A percentile compares a stretch with the other conserved stretches of the same genome.
These are phyloP conservation scores for Octomys mimax DNA, from an alignment of 2,797 vertebrate genomes.

Conservation along the genomic window DNA sequence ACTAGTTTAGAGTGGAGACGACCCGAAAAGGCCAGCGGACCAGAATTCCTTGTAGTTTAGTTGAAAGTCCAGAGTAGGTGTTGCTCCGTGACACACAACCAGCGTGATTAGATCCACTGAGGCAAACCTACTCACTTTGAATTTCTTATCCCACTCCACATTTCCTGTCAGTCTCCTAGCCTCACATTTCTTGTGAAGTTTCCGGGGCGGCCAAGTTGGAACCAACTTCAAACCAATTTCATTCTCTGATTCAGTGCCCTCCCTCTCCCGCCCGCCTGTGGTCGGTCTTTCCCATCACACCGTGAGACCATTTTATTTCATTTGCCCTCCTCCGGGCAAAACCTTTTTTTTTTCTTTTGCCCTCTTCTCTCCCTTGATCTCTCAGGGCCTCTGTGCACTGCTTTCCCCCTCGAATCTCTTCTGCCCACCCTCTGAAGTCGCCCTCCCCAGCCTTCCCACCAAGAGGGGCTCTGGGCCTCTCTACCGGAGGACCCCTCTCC, in stretches of 20 bases:
- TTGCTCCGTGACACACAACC: slow-evolving; percentile 13
- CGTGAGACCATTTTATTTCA: neutral
- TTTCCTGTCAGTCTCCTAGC: neutral
- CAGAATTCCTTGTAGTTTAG: slow-evolving; percentile 27
- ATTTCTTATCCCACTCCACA: slow-evolving; percentile 15
- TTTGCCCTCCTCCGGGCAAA: neutral
- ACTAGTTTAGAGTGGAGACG: neutral
- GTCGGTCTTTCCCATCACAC: slow-evolving; percentile 16
- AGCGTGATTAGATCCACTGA: neutral
- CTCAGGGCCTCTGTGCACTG: neutral
- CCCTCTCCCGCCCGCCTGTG: neutral
- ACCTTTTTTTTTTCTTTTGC: too few relatives aligned
- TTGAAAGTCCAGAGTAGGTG: slow-evolving; percentile 18
- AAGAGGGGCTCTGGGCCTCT: neutral
- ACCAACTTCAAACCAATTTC: slow-evolving; percentile 62
- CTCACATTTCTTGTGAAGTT: slow-evolving; percentile 50
- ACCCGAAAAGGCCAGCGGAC: neutral
- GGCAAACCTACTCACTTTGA: slow-evolving; percentile 42
- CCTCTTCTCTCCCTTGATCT: neutral
- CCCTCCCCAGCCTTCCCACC: neutral
- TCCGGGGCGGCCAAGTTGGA: slow-evolving; percentile 36
- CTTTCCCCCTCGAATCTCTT: neutral
- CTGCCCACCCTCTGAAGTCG: neutral
- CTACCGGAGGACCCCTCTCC: neutral
- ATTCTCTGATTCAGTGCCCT: slow-evolving; percentile 52